These are phyloP conservation scores for Gonocerus acuteangulatus DNA, from an alignment of 2,888 invertebrate species.

Conservation along the genomic window DNA sequence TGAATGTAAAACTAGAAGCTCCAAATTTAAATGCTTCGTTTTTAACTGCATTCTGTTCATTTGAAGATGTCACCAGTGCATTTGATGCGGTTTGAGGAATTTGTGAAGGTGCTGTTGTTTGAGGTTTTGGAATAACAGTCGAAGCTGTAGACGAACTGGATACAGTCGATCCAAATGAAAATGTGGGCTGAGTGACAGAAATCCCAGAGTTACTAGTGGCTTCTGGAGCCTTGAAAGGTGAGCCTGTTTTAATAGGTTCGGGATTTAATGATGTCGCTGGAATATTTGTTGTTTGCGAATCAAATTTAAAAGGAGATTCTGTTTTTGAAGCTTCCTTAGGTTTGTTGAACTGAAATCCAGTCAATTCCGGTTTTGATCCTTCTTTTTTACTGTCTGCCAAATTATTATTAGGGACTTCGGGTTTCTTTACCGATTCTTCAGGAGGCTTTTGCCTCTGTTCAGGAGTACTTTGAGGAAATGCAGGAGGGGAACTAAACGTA, in stretches of 20 bases:
- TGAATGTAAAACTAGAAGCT: not conserved
- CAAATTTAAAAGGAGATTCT: conserved; percentile 1
- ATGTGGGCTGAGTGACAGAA: not conserved
- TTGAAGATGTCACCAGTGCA: not conserved
- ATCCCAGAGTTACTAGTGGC: not conserved
- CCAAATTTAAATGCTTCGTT: not conserved
- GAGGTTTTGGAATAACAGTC: not conserved
- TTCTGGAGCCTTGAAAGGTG: not conserved
- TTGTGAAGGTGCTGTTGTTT: not conserved
- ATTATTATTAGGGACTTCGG: too few species aligned
- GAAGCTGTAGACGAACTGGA: too few species aligned
- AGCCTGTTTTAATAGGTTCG: not conserved
- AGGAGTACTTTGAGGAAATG: not conserved
- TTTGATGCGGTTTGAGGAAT: not conserved
- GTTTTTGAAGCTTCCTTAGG: not conserved
- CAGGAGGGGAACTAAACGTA: not conserved
- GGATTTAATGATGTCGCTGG: too few species aligned
- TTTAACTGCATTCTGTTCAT: not conserved
- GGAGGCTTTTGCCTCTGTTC: too few species aligned
- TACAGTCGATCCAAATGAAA: not conserved
- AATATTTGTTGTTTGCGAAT: not conserved
- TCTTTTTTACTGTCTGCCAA: too few species aligned
- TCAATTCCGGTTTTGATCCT: not conserved
- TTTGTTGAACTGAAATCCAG: too few species aligned
- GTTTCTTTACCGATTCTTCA: too few species aligned